Evolutionary conservation across 2,888 invertebrate species (phyloP).

Genomic region (Amphimallon solstitiale): DNA sequence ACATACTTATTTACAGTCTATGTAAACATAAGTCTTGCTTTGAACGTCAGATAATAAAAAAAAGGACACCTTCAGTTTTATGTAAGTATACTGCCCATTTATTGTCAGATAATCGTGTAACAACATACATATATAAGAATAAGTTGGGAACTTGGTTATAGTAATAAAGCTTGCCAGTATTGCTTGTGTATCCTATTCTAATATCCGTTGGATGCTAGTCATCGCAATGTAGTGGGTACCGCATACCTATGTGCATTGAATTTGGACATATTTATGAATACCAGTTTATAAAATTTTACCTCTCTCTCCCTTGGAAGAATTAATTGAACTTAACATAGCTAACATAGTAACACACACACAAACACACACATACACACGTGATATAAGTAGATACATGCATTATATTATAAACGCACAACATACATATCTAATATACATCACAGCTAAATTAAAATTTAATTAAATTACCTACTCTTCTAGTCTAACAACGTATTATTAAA

Average conservation of each 20-base stretch:
- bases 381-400: background rate
- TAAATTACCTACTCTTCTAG: constrained; percentile 22
- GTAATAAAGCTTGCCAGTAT: constrained; percentile 2
- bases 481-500: constrained; percentile 23
- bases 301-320: background rate
- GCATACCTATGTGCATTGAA: constrained; percentile 20
- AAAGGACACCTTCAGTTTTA: background rate
- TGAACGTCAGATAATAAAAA: too few relatives aligned
- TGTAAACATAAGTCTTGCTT: too few relatives aligned
- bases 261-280: constrained; percentile 31
- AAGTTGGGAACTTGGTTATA: background rate
- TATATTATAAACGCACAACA: background rate
- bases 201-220: constrained; percentile 17
- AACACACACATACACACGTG: background rate
- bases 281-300: constrained; percentile 27
- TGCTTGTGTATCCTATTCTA: constrained; percentile 8
- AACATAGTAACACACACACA: background rate
- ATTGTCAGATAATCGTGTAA: constrained; percentile 18
- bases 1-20: too few relatives aligned
- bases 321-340: constrained; percentile 10
- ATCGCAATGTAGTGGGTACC: background rate
- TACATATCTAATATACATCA: background rate
- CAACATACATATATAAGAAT: background rate
- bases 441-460: constrained; percentile 30
- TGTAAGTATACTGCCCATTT: background rate